These are phyloP conservation scores for Athene cunicularia DNA, from an alignment of 2,113 vertebrate species.

Conservation along the genomic window DNA sequence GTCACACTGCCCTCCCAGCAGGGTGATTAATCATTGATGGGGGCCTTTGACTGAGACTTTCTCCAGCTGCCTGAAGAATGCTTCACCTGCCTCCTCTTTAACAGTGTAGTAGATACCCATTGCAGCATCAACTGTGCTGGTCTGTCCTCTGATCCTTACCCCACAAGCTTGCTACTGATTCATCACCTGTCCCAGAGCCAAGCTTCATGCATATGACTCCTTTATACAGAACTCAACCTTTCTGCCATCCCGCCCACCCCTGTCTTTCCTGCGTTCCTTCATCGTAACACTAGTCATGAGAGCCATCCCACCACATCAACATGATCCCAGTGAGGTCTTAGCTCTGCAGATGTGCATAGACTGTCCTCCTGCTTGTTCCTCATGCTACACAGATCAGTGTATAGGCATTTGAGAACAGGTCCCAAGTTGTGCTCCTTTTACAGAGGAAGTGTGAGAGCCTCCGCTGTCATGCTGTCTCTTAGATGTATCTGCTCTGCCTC, in stretches of 20 bases:
- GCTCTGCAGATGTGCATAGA: not conserved
- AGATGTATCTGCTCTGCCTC: not conserved
- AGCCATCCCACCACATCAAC: not conserved
- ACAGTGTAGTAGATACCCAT: not conserved
- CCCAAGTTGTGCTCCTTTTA: not conserved
- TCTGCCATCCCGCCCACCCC: too few species aligned
- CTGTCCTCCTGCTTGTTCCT: not conserved
- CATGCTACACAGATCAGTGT: not conserved
- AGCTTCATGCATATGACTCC: not conserved
- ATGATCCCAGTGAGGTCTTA: not conserved
- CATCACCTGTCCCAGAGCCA: not conserved
- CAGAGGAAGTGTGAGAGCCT: not conserved
- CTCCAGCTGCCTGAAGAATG: not conserved
- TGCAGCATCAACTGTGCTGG: not conserved
- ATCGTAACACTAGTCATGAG: not conserved
- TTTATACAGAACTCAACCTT: not conserved
- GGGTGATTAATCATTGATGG: not conserved
- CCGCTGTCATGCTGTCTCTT: not conserved
- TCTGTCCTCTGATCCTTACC: not conserved
- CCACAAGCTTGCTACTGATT: not conserved
- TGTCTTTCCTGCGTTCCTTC: not conserved
- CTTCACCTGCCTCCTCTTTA: not conserved
- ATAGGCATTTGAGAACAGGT: not conserved
- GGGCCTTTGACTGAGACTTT: not conserved
- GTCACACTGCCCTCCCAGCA: not conserved